A percentile compares a stretch with the other conserved stretches of the same genome.
Evolutionary conservation across 2,113 vertebrate genomes (phyloP).

Genomic region (Xenopus tropicalis): UCB_Xtro_10.0 CM004451.2:89961501-89962000

Average conservation of each 20-base stretch:
- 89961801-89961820: slow-evolving; percentile 36
- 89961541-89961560: slow-evolving; percentile 68
- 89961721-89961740: slow-evolving; percentile 66
- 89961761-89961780: slow-evolving; percentile 60
- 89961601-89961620: slow-evolving; percentile 65
- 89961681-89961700: slow-evolving; percentile 46
- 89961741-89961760: slow-evolving; percentile 71
- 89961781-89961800: slow-evolving; percentile 54
- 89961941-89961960: slow-evolving; percentile 64
- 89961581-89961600: slow-evolving; percentile 68
- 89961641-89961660: slow-evolving; percentile 50
- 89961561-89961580: slow-evolving; percentile 57
- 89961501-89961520: slow-evolving; percentile 68
- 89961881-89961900: slow-evolving; percentile 62
- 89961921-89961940: slow-evolving; percentile 64
- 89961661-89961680: slow-evolving; percentile 59
- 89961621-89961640: slow-evolving; percentile 75
- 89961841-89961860: slow-evolving; percentile 72
- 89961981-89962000: slow-evolving; percentile 44
- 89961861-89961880: slow-evolving; percentile 55
- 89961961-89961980: slow-evolving; percentile 64
- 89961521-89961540: slow-evolving; percentile 46
- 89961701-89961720: neutral
- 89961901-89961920: slow-evolving; percentile 61
- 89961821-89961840: slow-evolving; percentile 58